These are phyloP conservation scores for Augochlora pura DNA, from an alignment of 1,140 invertebrate species.

Conservation along the genomic window DNA sequence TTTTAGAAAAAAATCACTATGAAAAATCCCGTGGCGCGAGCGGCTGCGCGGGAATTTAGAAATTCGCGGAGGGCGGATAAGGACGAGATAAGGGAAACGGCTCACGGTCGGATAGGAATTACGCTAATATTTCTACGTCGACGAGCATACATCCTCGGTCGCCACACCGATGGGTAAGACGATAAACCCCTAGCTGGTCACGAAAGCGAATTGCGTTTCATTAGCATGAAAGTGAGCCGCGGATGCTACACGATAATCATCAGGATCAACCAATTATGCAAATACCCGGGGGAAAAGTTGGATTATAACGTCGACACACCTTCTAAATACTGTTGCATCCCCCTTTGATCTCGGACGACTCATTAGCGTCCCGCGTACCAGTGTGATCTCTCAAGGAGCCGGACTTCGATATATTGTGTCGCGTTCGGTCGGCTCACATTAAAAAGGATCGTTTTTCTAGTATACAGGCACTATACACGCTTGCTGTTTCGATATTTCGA, in stretches of 20 bases:
- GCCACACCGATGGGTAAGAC: conserved; percentile 22
- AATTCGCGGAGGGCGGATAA: neutral
- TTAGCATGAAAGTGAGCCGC: conserved; percentile 47
- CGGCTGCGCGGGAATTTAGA: neutral
- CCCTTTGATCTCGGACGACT: neutral
- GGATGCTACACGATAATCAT: conserved; percentile 16
- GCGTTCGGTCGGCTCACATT: too few species aligned
- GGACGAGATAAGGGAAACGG: neutral
- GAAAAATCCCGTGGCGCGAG: neutral
- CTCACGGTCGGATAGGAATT: neutral
- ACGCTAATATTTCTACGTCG: conserved; percentile 39
- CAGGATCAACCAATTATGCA: conserved; percentile 23
- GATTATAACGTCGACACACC: neutral
- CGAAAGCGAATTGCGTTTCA: conserved; percentile 53
- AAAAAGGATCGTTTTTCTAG: too few species aligned
- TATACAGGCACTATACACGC: too few species aligned
- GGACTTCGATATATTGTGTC: too few species aligned
- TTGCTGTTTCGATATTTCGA: too few species aligned
- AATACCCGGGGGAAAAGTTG: conserved; percentile 5
- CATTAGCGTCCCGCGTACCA: neutral
- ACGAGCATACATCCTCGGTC: conserved; percentile 18
- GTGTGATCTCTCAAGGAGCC: too few species aligned
- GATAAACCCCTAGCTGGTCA: conserved; percentile 40
- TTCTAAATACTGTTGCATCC: neutral
- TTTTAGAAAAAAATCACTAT: too few species aligned